A percentile compares a stretch with the other conserved stretches of the same genome.
Conservation (phyloP, 2,888 invertebrate genomes). For the Acanthococcus lagerstroemiae region DNA sequence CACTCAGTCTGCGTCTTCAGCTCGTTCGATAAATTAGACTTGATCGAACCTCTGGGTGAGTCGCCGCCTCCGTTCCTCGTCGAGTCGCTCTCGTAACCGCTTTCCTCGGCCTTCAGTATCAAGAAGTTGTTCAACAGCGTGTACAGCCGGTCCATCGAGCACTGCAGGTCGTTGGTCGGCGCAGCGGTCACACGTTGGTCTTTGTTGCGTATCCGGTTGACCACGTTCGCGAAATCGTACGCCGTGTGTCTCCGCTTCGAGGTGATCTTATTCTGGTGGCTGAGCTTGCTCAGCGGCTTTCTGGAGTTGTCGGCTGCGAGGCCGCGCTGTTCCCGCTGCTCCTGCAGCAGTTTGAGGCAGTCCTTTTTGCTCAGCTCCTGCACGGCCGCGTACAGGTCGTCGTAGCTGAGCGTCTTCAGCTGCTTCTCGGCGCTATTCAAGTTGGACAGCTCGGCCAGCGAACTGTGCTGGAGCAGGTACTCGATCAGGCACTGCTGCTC, state of each 20-base stretch:
- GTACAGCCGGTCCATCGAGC: constrained; percentile 15
- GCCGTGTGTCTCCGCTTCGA: constrained; percentile 17
- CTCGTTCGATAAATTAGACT: constrained; percentile 34
- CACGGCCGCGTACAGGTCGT: constrained; percentile 38
- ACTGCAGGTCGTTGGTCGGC: constrained; percentile 12
- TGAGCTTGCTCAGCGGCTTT: constrained; percentile 5
- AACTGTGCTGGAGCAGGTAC: constrained; percentile 37
- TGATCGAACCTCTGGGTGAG: constrained; percentile 45
- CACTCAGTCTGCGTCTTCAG: neutral
- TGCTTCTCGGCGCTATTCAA: neutral
- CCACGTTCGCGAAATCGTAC: constrained; percentile 19
- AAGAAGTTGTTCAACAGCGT: constrained; percentile 17
- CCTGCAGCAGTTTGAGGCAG: neutral
- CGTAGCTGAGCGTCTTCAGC: constrained; percentile 37
- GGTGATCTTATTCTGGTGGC: constrained; percentile 23
- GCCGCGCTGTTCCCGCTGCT: neutral
- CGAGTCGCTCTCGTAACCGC: constrained; percentile 53
- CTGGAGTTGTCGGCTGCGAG: neutral
- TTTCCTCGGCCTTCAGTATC: constrained; percentile 46
- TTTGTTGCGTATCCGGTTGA: constrained; percentile 6
- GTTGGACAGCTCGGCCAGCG: constrained; percentile 11
- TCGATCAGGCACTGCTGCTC: constrained; percentile 41
- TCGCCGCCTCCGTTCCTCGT: constrained; percentile 45
- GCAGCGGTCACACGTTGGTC: neutral
- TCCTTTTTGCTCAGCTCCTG: constrained; percentile 29